Percentiles rank a stretch among this genome's conserved stretches.
Evolutionary conservation across 2,888 invertebrate species (phyloP).

Genomic region (Subacronicta megacephala): DNA sequence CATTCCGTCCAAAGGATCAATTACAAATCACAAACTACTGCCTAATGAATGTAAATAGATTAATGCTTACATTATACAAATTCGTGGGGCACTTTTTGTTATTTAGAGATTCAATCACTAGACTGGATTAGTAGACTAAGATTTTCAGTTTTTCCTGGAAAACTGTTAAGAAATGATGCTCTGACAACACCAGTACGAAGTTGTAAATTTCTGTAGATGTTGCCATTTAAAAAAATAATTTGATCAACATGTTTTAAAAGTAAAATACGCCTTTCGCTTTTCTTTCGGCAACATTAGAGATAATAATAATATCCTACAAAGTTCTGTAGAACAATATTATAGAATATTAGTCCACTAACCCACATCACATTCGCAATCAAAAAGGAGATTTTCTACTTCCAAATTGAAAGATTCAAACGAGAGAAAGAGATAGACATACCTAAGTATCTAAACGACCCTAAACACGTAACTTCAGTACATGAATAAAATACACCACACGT

Average conservation of each 20-base stretch:
- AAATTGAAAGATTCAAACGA: conserved; percentile 73
- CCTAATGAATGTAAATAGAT: conserved; percentile 79
- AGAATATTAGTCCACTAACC: conserved; percentile 59
- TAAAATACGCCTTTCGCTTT: too few relatives aligned
- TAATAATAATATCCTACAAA: too few relatives aligned
- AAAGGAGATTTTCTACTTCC: conserved; percentile 64
- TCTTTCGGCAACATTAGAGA: too few relatives aligned
- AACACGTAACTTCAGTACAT: conserved; percentile 68
- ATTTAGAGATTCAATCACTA: conserved; percentile 61
- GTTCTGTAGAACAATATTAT: too few relatives aligned
- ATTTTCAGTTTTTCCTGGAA: conserved; percentile 1
- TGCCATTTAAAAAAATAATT: not conserved
- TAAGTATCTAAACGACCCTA: conserved; percentile 62
- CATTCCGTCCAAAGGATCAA: conserved; percentile 70
- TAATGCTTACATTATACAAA: conserved; percentile 80
- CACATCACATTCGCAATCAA: conserved; percentile 37
- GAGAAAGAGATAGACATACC: conserved; percentile 70
- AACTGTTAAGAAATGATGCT: not conserved
- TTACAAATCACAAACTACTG: conserved; percentile 80
- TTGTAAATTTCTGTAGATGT: not conserved
- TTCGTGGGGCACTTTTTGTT: conserved; percentile 83
- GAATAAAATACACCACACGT: conserved; percentile 73
- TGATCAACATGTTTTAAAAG: too few relatives aligned
- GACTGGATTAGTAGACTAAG: conserved; percentile 60
- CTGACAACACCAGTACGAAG: not conserved